A percentile compares a stretch with the other conserved stretches of the same genome.
These are phyloP conservation scores for Cyrtorhinus lividipennis DNA, from an alignment of 1,140 invertebrate genomes.

Conservation along the genomic window DNA sequence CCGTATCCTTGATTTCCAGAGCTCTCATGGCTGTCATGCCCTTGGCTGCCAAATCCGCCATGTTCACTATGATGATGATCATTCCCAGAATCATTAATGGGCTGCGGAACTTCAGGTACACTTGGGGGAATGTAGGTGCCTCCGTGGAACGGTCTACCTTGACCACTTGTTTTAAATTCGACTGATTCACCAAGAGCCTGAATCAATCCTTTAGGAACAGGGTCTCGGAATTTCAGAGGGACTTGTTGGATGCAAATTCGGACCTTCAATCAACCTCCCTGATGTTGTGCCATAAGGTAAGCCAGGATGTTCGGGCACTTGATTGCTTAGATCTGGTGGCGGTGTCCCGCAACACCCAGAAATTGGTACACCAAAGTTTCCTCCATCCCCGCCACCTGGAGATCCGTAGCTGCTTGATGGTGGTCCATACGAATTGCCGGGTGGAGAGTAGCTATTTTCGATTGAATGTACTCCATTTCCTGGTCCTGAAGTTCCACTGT, in stretches of 20 bases:
- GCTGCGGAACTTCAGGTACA: conserved; percentile 35
- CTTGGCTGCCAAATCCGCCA: background rate
- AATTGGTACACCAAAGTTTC: conserved; percentile 23
- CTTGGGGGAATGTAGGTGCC: conserved; percentile 47
- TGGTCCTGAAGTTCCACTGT: too few relatives aligned
- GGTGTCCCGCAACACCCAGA: conserved; percentile 25
- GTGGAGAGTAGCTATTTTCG: conserved; percentile 23
- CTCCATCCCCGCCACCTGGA: conserved; percentile 22
- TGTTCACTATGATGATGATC: background rate
- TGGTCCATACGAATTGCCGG: conserved; percentile 23
- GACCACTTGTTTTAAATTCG: conserved; percentile 27
- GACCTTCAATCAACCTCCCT: conserved; percentile 27
- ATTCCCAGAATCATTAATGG: conserved; percentile 11
- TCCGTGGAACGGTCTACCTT: conserved; percentile 31
- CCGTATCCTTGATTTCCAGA: background rate
- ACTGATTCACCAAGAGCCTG: conserved; percentile 41
- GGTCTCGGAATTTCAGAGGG: conserved; percentile 50
- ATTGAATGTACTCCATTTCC: too few relatives aligned
- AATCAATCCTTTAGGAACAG: conserved; percentile 47
- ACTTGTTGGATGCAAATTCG: conserved; percentile 33
- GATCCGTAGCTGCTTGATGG: conserved; percentile 14
- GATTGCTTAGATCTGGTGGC: conserved; percentile 22
- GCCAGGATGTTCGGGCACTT: conserved; percentile 17
- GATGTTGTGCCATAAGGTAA: conserved; percentile 25
- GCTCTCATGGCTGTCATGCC: background rate